Evolutionary conservation across 2,113 vertebrate species (phyloP).

Genomic region (Prunella himalayana): DNA sequence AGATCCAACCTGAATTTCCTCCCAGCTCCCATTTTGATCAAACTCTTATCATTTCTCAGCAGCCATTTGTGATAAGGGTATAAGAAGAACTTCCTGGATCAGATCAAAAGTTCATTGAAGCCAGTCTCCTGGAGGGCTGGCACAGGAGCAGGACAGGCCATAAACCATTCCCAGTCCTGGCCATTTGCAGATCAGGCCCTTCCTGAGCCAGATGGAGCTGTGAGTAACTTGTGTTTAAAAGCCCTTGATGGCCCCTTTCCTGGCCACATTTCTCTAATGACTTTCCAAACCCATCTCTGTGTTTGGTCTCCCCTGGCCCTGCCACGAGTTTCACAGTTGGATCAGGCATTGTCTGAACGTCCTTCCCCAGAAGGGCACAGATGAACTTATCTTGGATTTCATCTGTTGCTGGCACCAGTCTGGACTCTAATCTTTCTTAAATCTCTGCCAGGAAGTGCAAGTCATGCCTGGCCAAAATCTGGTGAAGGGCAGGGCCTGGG

Average conservation of each 20-base stretch:
- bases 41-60: neutral
- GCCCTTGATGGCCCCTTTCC: neutral
- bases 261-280: neutral
- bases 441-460: neutral
- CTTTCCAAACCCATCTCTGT: neutral
- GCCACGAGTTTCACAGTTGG: neutral
- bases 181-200: neutral
- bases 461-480: neutral
- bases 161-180: neutral
- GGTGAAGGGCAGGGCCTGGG: rapidly evolving
- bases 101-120: neutral
- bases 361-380: neutral
- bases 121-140: neutral
- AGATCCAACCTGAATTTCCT: neutral
- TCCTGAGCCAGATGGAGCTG: neutral
- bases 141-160: neutral
- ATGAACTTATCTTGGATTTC: neutral
- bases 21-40: neutral
- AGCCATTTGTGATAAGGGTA: neutral
- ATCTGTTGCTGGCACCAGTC: neutral
- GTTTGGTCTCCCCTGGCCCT: neutral
- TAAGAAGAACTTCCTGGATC: neutral
- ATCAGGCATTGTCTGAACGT: neutral
- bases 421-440: neutral
- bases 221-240: neutral